Conservation (phyloP, 1,140 invertebrate species). For the Drosophila watanabei region DNA sequence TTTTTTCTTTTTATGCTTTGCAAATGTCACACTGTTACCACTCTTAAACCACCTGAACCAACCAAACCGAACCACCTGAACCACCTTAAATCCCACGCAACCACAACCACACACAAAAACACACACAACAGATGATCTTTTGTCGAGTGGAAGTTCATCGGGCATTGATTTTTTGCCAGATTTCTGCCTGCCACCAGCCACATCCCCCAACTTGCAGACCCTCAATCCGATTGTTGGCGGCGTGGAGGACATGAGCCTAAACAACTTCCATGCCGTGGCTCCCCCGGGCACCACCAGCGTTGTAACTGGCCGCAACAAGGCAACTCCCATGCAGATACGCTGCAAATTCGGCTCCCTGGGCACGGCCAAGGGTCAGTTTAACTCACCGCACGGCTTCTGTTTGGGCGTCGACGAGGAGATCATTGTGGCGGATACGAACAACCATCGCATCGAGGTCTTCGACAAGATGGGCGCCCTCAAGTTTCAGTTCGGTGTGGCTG, state of each 20-base stretch:
- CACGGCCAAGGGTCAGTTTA: conserved; percentile 96
- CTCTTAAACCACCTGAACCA: conserved; percentile 1
- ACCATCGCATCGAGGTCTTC: conserved; percentile 97
- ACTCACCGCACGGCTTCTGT: conserved; percentile 98
- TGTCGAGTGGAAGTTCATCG: conserved; percentile 87
- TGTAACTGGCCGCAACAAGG: conserved; percentile 89
- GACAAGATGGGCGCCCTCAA: conserved; percentile 95
- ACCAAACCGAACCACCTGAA: conserved; percentile 13
- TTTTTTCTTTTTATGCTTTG: conserved; percentile 22
- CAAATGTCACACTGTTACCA: conserved; percentile 16
- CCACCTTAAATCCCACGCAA: conserved; percentile 27
- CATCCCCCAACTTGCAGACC: conserved; percentile 88
- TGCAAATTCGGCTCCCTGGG: conserved; percentile 98
- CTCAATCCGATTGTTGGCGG: conserved; percentile 73
- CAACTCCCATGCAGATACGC: conserved; percentile 94
- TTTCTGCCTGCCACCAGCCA: conserved; percentile 87
- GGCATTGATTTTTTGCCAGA: conserved; percentile 86
- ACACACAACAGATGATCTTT: conserved; percentile 75
- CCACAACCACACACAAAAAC: conserved; percentile 3
- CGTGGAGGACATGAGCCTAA: conserved; percentile 73
- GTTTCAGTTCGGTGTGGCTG: conserved; percentile 95
- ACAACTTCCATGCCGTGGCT: conserved; percentile 81
- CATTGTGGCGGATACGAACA: conserved; percentile 98
- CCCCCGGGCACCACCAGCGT: conserved; percentile 70
- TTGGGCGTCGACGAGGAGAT: conserved; percentile 97